These are phyloP conservation scores for mouse (Mus musculus) DNA, from an alignment of 2,113 vertebrate species.

Conservation along the genomic window DNA sequence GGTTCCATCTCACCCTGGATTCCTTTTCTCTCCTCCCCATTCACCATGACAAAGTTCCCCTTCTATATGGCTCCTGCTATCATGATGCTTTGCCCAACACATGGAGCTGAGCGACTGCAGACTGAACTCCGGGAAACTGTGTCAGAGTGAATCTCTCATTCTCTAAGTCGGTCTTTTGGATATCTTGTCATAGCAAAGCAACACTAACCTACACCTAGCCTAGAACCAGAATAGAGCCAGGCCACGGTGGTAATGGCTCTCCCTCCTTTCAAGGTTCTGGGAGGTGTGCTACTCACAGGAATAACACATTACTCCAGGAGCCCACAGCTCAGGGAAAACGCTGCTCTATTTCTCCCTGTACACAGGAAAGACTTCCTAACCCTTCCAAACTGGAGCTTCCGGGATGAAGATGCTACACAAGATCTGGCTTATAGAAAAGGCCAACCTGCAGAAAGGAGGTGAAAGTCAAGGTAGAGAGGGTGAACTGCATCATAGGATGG, in stretches of 20 bases:
- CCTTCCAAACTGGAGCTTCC: constrained; percentile 3
- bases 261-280: not conserved
- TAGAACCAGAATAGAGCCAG: not conserved
- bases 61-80: not conserved
- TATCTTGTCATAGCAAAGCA: not conserved
- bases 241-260: no score
- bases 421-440: not conserved
- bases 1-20: not conserved
- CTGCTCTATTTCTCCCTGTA: not conserved
- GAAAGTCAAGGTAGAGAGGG: not conserved
- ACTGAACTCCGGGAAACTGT: not conserved
- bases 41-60: not conserved
- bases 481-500: not conserved
- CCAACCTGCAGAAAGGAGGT: not conserved
- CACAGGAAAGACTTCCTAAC: not conserved
- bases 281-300: not conserved
- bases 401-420: not conserved
- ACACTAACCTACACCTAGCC: not conserved
- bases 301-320: not conserved
- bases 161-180: not conserved
- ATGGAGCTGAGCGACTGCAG: no score
- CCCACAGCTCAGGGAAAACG: not conserved
- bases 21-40: not conserved
- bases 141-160: not conserved
- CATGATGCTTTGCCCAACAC: not conserved